phyloP scores from a whole-genome alignment of 2,113 vertebrate genomes.

The human (Homo sapiens) region GRCh38 chr4:181172001-181172500 shows the following conservation, averaged over 20 bases:
- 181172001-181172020: background rate
- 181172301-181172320: background rate
- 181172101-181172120: background rate
- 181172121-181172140: background rate
- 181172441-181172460: background rate
- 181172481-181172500: conserved; percentile 30
- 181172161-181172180: background rate
- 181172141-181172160: background rate
- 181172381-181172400: background rate
- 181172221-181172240: background rate
- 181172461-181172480: background rate
- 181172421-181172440: background rate
- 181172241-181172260: background rate
- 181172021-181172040: background rate
- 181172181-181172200: background rate
- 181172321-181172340: background rate
- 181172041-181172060: background rate
- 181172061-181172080: background rate
- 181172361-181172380: background rate
- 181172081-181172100: background rate
- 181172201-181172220: background rate
- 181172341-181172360: background rate
- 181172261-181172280: background rate
- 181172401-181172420: background rate
- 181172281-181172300: background rate